These are phyloP conservation scores for Archivesica marissinica DNA, from an alignment of 1,140 invertebrate genomes.

Conservation along the genomic window DNA sequence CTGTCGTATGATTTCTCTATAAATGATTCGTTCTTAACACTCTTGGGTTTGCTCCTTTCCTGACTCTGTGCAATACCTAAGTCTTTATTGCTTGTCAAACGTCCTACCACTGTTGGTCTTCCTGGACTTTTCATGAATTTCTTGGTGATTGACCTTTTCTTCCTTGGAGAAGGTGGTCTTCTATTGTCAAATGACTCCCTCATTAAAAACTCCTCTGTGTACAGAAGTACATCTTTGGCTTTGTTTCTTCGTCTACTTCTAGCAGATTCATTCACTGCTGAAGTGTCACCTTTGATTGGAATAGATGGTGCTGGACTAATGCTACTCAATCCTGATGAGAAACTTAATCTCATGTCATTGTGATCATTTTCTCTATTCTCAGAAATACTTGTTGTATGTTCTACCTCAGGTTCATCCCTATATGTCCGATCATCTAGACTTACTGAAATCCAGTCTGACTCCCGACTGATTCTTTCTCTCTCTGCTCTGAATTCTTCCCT, in stretches of 20 bases:
- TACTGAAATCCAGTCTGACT: slow-evolving; percentile 51
- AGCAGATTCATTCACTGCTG: slow-evolving; percentile 43
- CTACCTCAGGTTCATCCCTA: background rate
- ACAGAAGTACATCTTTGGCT: slow-evolving; percentile 10
- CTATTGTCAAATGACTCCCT: slow-evolving; percentile 52
- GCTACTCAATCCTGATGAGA: slow-evolving; percentile 22
- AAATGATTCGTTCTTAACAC: background rate
- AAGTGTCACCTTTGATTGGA: background rate
- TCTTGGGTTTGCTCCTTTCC: background rate
- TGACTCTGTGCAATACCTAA: background rate
- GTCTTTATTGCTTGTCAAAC: background rate
- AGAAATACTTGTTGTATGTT: background rate
- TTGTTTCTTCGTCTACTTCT: slow-evolving; percentile 49
- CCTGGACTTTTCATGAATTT: slow-evolving; percentile 2
- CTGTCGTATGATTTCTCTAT: slow-evolving; percentile 32
- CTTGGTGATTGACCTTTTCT: slow-evolving; percentile 8
- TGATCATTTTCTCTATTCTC: background rate
- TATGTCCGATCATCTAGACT: slow-evolving; percentile 44
- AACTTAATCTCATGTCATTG: slow-evolving; percentile 11
- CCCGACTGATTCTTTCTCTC: slow-evolving; percentile 31
- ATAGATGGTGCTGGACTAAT: slow-evolving; percentile 14
- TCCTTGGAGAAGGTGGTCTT: slow-evolving; percentile 51
- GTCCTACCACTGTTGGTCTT: background rate
- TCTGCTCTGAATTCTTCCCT: slow-evolving; percentile 56
- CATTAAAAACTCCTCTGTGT: slow-evolving; percentile 34